A percentile compares a stretch with the other conserved stretches of the same genome.
These are phyloP conservation scores for Bombycilla garrulus DNA, from an alignment of 2,113 vertebrate genomes.

Conservation along the genomic window DNA sequence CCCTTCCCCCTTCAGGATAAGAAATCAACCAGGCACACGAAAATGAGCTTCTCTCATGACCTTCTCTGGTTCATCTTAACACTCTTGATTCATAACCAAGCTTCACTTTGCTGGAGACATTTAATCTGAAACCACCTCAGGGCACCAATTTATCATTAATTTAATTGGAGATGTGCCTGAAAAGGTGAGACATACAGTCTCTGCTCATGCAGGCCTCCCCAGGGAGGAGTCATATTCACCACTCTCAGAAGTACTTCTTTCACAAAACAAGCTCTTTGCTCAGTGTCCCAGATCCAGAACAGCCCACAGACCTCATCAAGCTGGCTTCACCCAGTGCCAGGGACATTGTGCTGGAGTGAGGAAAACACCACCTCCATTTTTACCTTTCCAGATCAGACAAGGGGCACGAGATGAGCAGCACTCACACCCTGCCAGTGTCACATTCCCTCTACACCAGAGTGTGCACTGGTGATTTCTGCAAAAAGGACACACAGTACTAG, in stretches of 20 bases:
- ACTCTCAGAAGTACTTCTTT: not conserved
- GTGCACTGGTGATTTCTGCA: not conserved
- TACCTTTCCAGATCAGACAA: not conserved
- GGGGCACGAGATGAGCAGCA: not conserved
- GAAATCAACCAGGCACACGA: not conserved
- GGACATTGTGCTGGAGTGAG: not conserved
- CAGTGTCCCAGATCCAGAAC: not conserved
- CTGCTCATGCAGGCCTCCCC: constrained; percentile 14
- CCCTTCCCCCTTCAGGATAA: not conserved
- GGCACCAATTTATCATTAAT: constrained; percentile 48
- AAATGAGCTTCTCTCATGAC: not conserved
- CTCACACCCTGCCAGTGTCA: not conserved
- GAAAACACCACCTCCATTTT: not conserved
- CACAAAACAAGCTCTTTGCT: not conserved
- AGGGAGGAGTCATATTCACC: constrained; percentile 40
- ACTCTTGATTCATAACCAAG: constrained; percentile 13
- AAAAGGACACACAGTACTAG: not conserved
- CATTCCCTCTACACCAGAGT: not conserved
- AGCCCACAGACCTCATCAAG: not conserved
- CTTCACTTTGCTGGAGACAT: not conserved
- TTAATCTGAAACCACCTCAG: constrained; percentile 48
- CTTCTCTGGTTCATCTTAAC: constrained; percentile 15
- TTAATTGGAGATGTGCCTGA: constrained; percentile 50
- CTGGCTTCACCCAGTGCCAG: not conserved
- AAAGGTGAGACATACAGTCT: constrained; percentile 29